These are phyloP conservation scores for Meriones unguiculatus DNA, from an alignment of 2,113 vertebrate species.

Conservation along the genomic window DNA sequence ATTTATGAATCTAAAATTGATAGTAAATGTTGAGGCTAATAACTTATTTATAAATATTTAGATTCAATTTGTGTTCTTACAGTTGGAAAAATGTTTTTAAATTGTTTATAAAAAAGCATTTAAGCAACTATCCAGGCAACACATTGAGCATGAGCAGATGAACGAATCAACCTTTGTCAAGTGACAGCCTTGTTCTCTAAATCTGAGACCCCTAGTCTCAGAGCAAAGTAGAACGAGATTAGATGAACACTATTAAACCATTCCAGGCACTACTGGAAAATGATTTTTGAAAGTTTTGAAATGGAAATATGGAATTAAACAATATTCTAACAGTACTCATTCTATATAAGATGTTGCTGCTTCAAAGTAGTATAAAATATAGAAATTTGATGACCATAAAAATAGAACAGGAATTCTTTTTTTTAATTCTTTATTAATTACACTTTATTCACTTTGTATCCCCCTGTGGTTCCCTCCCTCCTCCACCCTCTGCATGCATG, in stretches of 20 bases:
- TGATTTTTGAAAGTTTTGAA: conserved; percentile 79
- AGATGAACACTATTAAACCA: conserved; percentile 65
- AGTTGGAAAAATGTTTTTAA: not conserved
- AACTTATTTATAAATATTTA: conserved; percentile 1
- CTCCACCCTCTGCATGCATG: too few species aligned
- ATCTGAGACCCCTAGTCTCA: not conserved
- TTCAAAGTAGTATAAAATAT: conserved; percentile 67
- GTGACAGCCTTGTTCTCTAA: not conserved
- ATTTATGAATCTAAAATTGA: conserved; percentile 29
- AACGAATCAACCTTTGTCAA: conserved; percentile 34
- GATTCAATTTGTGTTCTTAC: not conserved
- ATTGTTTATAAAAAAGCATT: not conserved
- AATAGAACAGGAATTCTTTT: not conserved
- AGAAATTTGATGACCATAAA: conserved; percentile 69
- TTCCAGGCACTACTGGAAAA: conserved; percentile 74
- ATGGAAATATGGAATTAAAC: conserved; percentile 58
- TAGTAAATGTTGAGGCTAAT: not conserved
- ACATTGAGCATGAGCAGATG: not conserved
- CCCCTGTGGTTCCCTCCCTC: too few species aligned
- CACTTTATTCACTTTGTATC: too few species aligned
- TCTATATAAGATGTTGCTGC: conserved; percentile 68
- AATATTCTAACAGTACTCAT: conserved; percentile 73
- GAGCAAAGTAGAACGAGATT: conserved; percentile 54
- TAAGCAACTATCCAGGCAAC: not conserved
- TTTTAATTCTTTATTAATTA: too few species aligned